Conservation (phyloP, 2,797 vertebrate genomes). For the Florisuga fusca region DNA sequence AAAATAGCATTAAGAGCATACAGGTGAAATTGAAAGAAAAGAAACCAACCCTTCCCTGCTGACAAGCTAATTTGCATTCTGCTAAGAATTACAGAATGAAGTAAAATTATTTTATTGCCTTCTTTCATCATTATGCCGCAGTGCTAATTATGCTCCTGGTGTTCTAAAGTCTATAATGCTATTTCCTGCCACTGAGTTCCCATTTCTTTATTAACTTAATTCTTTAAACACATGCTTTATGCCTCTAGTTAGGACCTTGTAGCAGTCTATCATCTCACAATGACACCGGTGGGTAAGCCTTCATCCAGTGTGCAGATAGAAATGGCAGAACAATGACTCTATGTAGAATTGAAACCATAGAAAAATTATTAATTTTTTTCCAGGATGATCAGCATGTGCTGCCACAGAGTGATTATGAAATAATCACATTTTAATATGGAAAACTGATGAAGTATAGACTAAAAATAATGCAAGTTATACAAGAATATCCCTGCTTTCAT, state of each 20-base stretch:
- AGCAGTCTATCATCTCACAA: neutral
- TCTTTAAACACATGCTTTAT: slow-evolving; percentile 39
- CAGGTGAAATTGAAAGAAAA: slow-evolving; percentile 13
- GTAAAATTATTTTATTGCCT: slow-evolving; percentile 57
- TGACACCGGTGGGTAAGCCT: neutral
- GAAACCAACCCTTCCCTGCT: slow-evolving; percentile 22
- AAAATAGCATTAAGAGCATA: neutral
- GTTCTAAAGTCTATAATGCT: slow-evolving; percentile 37
- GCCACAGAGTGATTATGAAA: neutral
- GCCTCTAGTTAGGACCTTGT: neutral
- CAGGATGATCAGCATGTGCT: slow-evolving; percentile 1
- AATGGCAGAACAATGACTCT: neutral
- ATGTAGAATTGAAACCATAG: neutral
- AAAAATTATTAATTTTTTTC: slow-evolving; percentile 48
- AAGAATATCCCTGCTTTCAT: neutral
- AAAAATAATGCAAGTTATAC: slow-evolving; percentile 27
- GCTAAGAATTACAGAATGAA: slow-evolving; percentile 46
- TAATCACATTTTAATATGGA: slow-evolving; percentile 5
- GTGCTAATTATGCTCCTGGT: slow-evolving; percentile 45
- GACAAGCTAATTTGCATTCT: slow-evolving; percentile 35
- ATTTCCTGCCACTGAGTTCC: slow-evolving; percentile 20
- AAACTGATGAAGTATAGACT: neutral
- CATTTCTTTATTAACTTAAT: slow-evolving; percentile 59
- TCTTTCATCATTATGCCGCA: slow-evolving; percentile 42
- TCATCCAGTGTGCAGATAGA: neutral